phyloP scores from a whole-genome alignment of 2,888 invertebrate genomes.

The Agonum fuliginosum region DNA sequence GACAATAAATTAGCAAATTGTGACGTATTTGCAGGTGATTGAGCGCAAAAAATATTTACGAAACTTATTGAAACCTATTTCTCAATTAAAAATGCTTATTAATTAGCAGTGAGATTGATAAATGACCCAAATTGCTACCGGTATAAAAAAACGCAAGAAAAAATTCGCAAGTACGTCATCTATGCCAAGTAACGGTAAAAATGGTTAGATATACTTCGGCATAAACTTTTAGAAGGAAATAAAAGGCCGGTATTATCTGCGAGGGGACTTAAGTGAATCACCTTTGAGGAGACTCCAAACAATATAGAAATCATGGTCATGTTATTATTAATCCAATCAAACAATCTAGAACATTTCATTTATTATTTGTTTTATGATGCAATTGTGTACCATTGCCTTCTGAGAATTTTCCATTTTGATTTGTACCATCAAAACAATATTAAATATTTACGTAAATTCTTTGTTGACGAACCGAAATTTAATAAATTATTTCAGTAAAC shows the following conservation, averaged over 20 bases:
- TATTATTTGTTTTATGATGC: neutral
- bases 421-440: neutral
- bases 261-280: slow-evolving; percentile 27
- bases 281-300: slow-evolving; percentile 36
- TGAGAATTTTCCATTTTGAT: neutral
- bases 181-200: slow-evolving; percentile 44
- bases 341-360: slow-evolving; percentile 34
- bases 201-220: neutral
- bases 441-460: too few species aligned
- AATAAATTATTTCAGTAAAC: too few species aligned
- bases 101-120: slow-evolving; percentile 12
- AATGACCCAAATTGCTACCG: slow-evolving; percentile 3
- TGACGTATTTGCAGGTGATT: too few species aligned
- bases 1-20: too few species aligned
- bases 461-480: too few species aligned
- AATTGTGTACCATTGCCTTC: neutral
- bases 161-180: neutral
- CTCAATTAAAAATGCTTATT: too few species aligned
- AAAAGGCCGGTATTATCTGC: slow-evolving; percentile 10
- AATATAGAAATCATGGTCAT: slow-evolving; percentile 47
- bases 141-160: too few species aligned
- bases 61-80: too few species aligned
- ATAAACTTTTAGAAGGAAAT: slow-evolving; percentile 19
- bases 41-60: neutral
- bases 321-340: slow-evolving; percentile 43